phyloP scores from a whole-genome alignment of 2,888 invertebrate genomes.

The Agelastica alni region DNA sequence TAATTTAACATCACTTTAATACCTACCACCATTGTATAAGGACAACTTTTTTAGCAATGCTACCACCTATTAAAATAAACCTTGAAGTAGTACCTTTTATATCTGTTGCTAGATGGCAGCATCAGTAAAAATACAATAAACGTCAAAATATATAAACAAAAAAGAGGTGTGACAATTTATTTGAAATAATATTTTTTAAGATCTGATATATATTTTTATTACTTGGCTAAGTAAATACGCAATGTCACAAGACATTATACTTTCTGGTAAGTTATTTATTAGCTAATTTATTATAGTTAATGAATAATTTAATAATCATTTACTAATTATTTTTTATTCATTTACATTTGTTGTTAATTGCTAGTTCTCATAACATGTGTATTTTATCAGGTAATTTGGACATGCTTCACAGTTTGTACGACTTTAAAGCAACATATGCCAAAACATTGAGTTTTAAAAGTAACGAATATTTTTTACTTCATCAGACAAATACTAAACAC shows the following conservation, averaged over 20 bases:
- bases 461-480: conserved; percentile 79
- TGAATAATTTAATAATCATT: no score
- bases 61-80: no score
- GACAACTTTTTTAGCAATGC: no score
- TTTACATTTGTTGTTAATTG: conserved; percentile 10
- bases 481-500: conserved; percentile 78
- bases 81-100: neutral
- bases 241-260: conserved; percentile 42
- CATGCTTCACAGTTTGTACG: conserved; percentile 82
- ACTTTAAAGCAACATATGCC: conserved; percentile 81
- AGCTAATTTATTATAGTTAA: neutral
- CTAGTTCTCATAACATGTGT: conserved; percentile 1
- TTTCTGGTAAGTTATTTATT: conserved; percentile 37
- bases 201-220: conserved; percentile 6
- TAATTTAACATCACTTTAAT: no score
- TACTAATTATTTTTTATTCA: neutral
- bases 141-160: conserved; percentile 43
- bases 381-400: conserved; percentile 67
- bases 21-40: no score
- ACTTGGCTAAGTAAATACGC: conserved; percentile 14
- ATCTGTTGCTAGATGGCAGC: conserved; percentile 21
- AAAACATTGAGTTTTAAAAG: conserved; percentile 81
- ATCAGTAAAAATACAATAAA: conserved; percentile 2
- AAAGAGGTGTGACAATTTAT: conserved; percentile 46
- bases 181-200: conserved; percentile 21